A percentile compares a stretch with the other conserved stretches of the same genome.
Conservation (phyloP, 2,797 vertebrate species). For the Helicolenus hilgendorfi region DNA sequence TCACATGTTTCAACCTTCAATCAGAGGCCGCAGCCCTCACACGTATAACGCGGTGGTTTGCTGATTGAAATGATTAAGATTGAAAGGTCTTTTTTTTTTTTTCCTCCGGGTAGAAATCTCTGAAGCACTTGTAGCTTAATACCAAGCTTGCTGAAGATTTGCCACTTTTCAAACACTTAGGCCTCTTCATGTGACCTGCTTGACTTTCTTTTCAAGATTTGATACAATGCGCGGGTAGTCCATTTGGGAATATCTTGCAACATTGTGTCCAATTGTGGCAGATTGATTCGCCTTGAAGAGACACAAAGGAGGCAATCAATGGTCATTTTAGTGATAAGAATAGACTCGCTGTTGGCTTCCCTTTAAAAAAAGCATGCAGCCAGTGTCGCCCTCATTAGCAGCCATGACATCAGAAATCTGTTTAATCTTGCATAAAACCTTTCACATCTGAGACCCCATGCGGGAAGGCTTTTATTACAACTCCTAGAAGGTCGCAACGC, state of each 20-base stretch:
- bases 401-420: slow-evolving; percentile 69
- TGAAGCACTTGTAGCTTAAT: slow-evolving; percentile 34
- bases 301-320: slow-evolving; percentile 36
- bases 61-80: slow-evolving; percentile 22
- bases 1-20: slow-evolving; percentile 33
- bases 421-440: slow-evolving; percentile 82
- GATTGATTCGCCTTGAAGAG: slow-evolving; percentile 37
- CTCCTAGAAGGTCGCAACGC: slow-evolving; percentile 73
- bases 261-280: background rate
- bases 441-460: slow-evolving; percentile 69
- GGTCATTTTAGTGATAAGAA: slow-evolving; percentile 32
- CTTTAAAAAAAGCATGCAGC: slow-evolving; percentile 28
- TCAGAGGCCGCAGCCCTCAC: background rate
- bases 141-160: slow-evolving; percentile 9
- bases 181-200: slow-evolving; percentile 27
- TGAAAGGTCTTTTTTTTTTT: background rate
- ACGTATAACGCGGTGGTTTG: background rate
- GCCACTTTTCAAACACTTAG: slow-evolving; percentile 4
- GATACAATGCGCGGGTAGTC: background rate
- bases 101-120: background rate
- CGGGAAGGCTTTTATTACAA: slow-evolving; percentile 72
- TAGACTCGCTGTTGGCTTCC: slow-evolving; percentile 5
- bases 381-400: slow-evolving; percentile 73
- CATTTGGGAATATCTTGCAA: slow-evolving; percentile 2
- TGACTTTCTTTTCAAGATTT: slow-evolving; percentile 25